Base-by-base conservation (phyloP, 2,888 invertebrate genomes). In the Tanytarsus gracilentus region DNA sequence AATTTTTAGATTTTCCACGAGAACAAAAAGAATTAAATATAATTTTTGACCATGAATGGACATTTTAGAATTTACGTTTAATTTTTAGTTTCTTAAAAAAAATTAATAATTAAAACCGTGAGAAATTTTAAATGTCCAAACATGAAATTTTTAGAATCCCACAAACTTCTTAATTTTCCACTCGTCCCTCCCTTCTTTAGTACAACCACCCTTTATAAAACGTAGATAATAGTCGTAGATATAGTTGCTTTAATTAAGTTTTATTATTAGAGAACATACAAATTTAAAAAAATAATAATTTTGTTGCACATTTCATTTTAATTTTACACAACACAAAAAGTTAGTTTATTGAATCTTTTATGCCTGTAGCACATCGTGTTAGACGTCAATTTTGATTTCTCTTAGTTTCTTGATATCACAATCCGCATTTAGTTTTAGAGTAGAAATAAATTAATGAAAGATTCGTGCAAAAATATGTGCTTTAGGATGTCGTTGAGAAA, bases 391-490 rank as follows among this genome's bases (percentile, higher is more conserved):
- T n/a, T n/a, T n/a, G n/a, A 44, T 44, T 40, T 44, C 23, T 44
- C 14, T 39, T 2, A 23, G 21, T 18, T 44, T 44, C 23, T 14
- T 44, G 18, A 23, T 44, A 44, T 44, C 7, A 23, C 16, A 18
- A 44, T 18, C 18, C 18, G 23, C 23, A 23, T 44, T 36, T 36
- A 14, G 36, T 16, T 14, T 36, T 33, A 14, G 36, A 14, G 36
- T 36, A 36, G 36, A 36, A 36, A 14, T 36, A 16, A 44, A 44
- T 21, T 16, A 30, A 30, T 8, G 11, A 18, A 18, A 44, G 21
- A 44, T n/a, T 21, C 11, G 16, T 39, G 9, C 14, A 44, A 44
- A 40, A 44, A 18, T 53, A 36, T 53, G 53, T 53, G 36, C 25
- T 33, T 53, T 21, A 18, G 21, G 11, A 8, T 8, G 30, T 8